Evolutionary conservation across 2,113 vertebrate species (phyloP).

Genomic region (Epinephelus cyanopodus): DNA sequence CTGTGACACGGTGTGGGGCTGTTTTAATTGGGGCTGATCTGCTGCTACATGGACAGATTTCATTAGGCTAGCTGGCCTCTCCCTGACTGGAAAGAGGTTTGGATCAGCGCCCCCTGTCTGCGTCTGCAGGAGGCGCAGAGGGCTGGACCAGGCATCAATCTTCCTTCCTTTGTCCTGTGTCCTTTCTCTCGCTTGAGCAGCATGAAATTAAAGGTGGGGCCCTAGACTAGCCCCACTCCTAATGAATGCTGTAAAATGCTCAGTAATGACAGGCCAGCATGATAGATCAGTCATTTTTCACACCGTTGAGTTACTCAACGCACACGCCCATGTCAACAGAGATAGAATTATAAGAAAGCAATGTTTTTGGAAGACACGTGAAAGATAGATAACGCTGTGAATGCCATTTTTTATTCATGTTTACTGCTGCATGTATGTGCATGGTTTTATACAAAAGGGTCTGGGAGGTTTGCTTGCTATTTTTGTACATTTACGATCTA

Average conservation of each 20-base stretch:
- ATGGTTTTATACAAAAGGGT: not conserved
- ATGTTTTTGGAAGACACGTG: not conserved
- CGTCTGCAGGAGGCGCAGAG: slow-evolving; percentile 40
- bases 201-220: slow-evolving; percentile 86
- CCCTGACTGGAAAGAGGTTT: slow-evolving; percentile 9
- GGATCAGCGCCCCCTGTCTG: slow-evolving; percentile 71
- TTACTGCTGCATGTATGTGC: not conserved
- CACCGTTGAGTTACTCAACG: slow-evolving; percentile 49
- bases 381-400: slow-evolving; percentile 2
- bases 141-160: slow-evolving; percentile 76
- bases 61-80: slow-evolving; percentile 74
- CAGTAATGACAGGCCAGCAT: slow-evolving; percentile 76
- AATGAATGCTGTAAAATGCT: slow-evolving; percentile 82
- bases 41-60: slow-evolving; percentile 80
- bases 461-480: not conserved
- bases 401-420: slow-evolving; percentile 7
- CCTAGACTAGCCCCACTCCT: slow-evolving; percentile 67
- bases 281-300: slow-evolving; percentile 80
- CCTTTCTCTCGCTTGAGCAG: slow-evolving; percentile 82
- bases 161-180: slow-evolving; percentile 79
- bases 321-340: slow-evolving; percentile 25
- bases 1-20: slow-evolving; percentile 81
- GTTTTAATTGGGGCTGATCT: slow-evolving; percentile 86
- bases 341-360: slow-evolving; percentile 17
- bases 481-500: not conserved